Base-by-base conservation (phyloP, 1,140 invertebrate species). In the Panulirus ornatus region DNA sequence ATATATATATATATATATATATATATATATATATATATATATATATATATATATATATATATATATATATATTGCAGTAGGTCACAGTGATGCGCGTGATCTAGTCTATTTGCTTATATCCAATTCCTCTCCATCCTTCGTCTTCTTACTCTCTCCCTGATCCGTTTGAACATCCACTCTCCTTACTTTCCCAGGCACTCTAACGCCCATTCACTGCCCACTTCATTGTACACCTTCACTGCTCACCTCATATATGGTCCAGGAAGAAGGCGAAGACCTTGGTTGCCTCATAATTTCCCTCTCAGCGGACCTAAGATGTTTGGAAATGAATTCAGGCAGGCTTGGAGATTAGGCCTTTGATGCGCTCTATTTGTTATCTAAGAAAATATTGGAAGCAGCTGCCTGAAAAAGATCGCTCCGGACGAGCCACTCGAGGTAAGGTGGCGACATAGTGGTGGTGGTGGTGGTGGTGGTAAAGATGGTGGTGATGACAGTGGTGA, bases 331-430 rank as follows among this genome's bases (percentile, higher is more conserved):
- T 88, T 88, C 87, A 88, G 87, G 79, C 78, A 47, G 87, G 87
- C 66, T 82, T 44, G 87, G 58, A 79, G 87, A 88, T 88, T 88
- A 88, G 38, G 58, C 11, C 87, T 88, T 88, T 88, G 87, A 88
- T 88, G 87, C 87, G 76, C 78, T 88, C 87, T 88, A 88, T 88
- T 71, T 88, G 87, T 88, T 88, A 88, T 88, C 87, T 83, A 75
- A 88, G 87, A 88, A 88, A 88, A 88, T 88, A 88, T 88, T 88
- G 87, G 87, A 82, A 73, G 79, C 82, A 88, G 78, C 73, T 88
- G 87, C 30, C 79, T 88, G 87, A 88, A 83, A 88, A 88, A 83
- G 87, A 88, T 88, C 78, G 38, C 63, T 51, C 44, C 40, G 30
- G 36, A 36, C 19, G 42, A 1, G 8, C 30, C 36, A 16, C 63